These are phyloP conservation scores for Trypoxylus dichotomus DNA, from an alignment of 1,140 invertebrate genomes.

Conservation along the genomic window DNA sequence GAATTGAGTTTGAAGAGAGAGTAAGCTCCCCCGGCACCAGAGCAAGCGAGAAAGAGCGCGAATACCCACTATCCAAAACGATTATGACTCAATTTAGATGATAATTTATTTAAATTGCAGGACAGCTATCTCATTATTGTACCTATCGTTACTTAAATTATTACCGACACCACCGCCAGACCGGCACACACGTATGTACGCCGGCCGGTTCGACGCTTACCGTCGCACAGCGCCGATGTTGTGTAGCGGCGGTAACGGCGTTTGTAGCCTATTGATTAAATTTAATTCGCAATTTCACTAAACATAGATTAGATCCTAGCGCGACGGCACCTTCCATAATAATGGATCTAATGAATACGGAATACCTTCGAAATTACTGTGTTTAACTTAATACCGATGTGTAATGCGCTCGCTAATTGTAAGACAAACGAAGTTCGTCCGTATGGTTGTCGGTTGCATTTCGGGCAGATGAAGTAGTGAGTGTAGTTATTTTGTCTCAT, in stretches of 20 bases:
- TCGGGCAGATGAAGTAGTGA: too few relatives aligned
- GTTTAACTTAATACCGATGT: neutral
- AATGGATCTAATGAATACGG: conserved; percentile 18
- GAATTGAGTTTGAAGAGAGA: neutral
- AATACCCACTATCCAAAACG: neutral
- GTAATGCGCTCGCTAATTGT: neutral
- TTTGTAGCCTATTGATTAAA: conserved; percentile 20
- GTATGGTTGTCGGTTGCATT: too few relatives aligned
- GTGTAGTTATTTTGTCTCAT: too few relatives aligned
- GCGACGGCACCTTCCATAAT: conserved; percentile 1
- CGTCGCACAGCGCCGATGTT: neutral
- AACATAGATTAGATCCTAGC: conserved; percentile 14
- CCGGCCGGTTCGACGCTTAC: neutral
- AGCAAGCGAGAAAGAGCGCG: neutral
- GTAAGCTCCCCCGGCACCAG: neutral
- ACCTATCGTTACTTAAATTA: conserved; percentile 24
- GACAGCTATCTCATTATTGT: conserved; percentile 8
- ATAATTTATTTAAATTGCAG: conserved; percentile 26
- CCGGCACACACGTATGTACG: neutral
- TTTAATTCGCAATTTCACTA: conserved; percentile 25
- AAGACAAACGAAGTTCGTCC: neutral
- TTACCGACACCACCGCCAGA: neutral
- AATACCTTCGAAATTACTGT: conserved; percentile 7
- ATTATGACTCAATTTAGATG: neutral
- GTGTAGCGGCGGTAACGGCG: neutral